Conservation (phyloP, 2,888 invertebrate genomes). For the Boloria selene region DNA sequence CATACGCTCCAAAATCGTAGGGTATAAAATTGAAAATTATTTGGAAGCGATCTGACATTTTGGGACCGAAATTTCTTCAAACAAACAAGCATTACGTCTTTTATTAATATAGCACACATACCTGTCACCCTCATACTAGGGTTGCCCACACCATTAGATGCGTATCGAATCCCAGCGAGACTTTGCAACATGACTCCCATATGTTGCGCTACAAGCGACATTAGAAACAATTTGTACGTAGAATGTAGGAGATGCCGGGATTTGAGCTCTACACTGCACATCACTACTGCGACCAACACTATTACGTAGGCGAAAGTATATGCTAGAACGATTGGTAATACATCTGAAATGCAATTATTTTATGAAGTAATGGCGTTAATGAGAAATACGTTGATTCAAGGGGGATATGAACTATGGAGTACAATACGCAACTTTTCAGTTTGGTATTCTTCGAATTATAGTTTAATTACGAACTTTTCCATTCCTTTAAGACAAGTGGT, state of each 20-base stretch:
- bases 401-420: too few species aligned
- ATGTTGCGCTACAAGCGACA: conserved; percentile 87
- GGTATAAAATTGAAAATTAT: too few species aligned
- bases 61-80: too few species aligned
- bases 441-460: too few species aligned
- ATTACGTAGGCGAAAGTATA: conserved; percentile 88
- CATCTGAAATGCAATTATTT: conserved; percentile 84
- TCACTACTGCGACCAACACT: conserved; percentile 86
- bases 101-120: conserved; percentile 43
- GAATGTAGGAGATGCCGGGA: conserved; percentile 91
- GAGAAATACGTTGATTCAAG: too few species aligned
- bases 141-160: conserved; percentile 86
- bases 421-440: too few species aligned
- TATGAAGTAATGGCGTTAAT: not conserved
- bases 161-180: conserved; percentile 89
- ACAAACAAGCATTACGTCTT: not conserved
- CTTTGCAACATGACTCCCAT: conserved; percentile 86
- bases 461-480: not conserved
- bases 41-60: too few species aligned
- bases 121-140: conserved; percentile 74
- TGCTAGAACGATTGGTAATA: conserved; percentile 90
- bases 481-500: not conserved
- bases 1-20: too few species aligned
- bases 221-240: conserved; percentile 92
- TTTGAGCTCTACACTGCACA: conserved; percentile 89